These are phyloP conservation scores for Tringa solitaria DNA, from an alignment of 2,113 vertebrate genomes.

Conservation along the genomic window DNA sequence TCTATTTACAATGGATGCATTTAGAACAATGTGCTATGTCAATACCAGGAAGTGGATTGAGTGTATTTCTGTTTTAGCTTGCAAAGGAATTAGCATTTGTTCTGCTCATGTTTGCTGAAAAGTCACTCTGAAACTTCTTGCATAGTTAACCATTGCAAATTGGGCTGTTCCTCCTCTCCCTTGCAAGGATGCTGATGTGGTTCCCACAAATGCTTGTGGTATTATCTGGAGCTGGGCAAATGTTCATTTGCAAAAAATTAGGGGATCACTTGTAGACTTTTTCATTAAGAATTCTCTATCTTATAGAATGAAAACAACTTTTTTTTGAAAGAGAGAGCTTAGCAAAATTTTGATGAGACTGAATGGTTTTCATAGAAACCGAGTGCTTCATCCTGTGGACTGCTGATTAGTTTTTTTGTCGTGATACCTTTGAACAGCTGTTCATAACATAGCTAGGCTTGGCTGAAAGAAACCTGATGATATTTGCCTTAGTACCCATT, in stretches of 20 bases:
- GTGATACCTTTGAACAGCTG: background rate
- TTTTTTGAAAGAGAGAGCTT: background rate
- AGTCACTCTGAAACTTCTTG: background rate
- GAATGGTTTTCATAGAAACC: background rate
- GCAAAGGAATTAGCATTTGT: constrained; percentile 28
- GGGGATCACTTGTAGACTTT: background rate
- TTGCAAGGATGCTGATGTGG: background rate
- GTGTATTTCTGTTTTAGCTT: constrained; percentile 52
- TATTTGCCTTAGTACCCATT: background rate
- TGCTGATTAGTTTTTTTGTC: background rate
- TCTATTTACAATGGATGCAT: constrained; percentile 80
- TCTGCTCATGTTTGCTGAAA: constrained; percentile 24
- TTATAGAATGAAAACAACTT: background rate
- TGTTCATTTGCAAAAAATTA: background rate
- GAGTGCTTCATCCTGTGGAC: background rate
- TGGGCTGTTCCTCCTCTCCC: background rate
- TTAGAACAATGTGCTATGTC: constrained; percentile 82
- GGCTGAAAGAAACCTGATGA: background rate
- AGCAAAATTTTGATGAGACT: background rate
- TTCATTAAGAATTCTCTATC: accelerated
- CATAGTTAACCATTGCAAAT: background rate
- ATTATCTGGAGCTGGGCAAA: background rate
- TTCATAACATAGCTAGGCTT: background rate
- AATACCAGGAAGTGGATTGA: constrained; percentile 82
- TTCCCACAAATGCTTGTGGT: background rate